These are phyloP conservation scores for Steinernema carpocapsae DNA, from an alignment of 2,888 invertebrate species.

Conservation along the genomic window DNA sequence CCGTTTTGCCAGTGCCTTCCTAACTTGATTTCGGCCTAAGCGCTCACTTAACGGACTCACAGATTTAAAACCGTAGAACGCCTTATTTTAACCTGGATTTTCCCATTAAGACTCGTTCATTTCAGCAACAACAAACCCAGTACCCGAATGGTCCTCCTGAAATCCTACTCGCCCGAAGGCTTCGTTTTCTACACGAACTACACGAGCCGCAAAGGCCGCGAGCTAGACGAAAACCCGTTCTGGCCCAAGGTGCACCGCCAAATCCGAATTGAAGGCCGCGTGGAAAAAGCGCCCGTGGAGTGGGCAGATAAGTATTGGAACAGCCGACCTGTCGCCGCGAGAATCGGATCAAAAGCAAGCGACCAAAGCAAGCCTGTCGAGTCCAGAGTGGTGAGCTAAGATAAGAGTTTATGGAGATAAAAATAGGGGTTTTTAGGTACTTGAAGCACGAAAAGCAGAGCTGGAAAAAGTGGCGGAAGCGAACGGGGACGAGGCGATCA, in stretches of 20 bases:
- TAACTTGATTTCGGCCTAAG: too few species aligned
- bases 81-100: too few species aligned
- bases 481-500: conserved; percentile 55
- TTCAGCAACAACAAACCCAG: too few species aligned
- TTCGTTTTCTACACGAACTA: conserved; percentile 95
- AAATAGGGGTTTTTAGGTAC: too few species aligned
- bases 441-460: conserved; percentile 51
- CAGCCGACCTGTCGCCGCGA: conserved; percentile 65
- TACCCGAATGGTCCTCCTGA: conserved; percentile 87
- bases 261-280: conserved; percentile 86
- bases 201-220: conserved; percentile 85
- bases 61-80: too few species aligned
- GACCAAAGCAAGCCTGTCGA: conserved; percentile 77
- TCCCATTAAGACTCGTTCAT: too few species aligned
- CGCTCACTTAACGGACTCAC: too few species aligned
- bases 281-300: conserved; percentile 78
- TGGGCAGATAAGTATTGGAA: conserved; percentile 86
- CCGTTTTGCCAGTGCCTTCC: too few species aligned
- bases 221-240: conserved; percentile 86
- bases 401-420: too few species aligned
- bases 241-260: conserved; percentile 78
- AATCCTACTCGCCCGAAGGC: conserved; percentile 79
- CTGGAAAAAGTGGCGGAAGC: conserved; percentile 51
- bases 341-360: conserved; percentile 80
- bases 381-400: conserved; percentile 81